These are phyloP conservation scores for Rafetus swinhoei DNA, from an alignment of 2,113 vertebrate genomes.

Conservation along the genomic window DNA sequence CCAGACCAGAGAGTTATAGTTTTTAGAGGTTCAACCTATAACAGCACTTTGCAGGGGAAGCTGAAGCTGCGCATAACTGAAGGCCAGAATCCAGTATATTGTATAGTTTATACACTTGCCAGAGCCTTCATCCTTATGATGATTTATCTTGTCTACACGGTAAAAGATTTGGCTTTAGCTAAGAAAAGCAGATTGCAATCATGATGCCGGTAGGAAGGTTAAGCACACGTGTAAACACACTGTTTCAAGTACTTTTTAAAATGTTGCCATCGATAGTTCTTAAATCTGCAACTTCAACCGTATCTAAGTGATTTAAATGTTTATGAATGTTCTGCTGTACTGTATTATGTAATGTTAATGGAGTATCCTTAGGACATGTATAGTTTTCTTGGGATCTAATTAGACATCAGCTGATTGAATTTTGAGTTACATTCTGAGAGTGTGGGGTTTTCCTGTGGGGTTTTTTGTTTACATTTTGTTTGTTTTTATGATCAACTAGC, in stretches of 20 bases:
- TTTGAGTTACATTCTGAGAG: neutral
- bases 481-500: neutral
- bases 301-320: accelerated
- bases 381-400: neutral
- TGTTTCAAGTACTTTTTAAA: neutral
- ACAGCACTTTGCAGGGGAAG: neutral
- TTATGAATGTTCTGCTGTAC: neutral
- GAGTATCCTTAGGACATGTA: accelerated
- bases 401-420: neutral
- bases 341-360: neutral
- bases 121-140: neutral
- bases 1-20: too few relatives aligned
- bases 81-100: neutral
- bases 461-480: neutral
- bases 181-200: neutral
- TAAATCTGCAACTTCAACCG: neutral
- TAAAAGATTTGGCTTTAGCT: neutral
- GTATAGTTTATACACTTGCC: neutral
- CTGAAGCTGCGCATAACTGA: too few relatives aligned
- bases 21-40: too few relatives aligned
- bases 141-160: neutral
- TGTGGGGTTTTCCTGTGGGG: neutral
- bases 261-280: neutral
- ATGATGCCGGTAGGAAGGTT: neutral
- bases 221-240: neutral